phyloP scores from a whole-genome alignment of 2,888 invertebrate genomes.

The Campaea margaritaria region DNA sequence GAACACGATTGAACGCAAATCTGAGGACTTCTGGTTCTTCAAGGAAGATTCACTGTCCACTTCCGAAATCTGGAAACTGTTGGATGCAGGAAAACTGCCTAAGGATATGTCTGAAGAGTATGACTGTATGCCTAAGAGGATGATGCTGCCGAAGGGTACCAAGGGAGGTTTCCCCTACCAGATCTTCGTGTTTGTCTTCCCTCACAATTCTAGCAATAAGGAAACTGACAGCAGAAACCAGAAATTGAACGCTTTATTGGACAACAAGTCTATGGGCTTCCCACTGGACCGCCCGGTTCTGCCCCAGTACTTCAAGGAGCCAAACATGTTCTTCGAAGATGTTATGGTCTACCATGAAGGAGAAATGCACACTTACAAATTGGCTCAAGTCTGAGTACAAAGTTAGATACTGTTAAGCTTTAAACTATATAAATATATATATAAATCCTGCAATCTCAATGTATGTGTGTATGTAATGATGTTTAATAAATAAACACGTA shows the following conservation, averaged over 20 bases:
- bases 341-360: slow-evolving; percentile 82
- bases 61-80: slow-evolving; percentile 84
- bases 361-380: slow-evolving; percentile 61
- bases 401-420: slow-evolving; percentile 9
- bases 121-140: slow-evolving; percentile 87
- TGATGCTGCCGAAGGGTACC: slow-evolving; percentile 90
- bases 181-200: slow-evolving; percentile 87
- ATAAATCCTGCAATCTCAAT: not conserved
- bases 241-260: slow-evolving; percentile 52
- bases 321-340: slow-evolving; percentile 87
- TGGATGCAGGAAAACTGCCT: slow-evolving; percentile 82
- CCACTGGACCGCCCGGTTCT: slow-evolving; percentile 84
- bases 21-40: slow-evolving; percentile 87
- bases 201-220: slow-evolving; percentile 74
- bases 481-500: slow-evolving; percentile 27
- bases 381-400: slow-evolving; percentile 32
- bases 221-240: slow-evolving; percentile 43
- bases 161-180: slow-evolving; percentile 88
- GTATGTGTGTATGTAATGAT: slow-evolving; percentile 14
- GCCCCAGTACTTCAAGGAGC: slow-evolving; percentile 72
- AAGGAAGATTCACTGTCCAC: slow-evolving; percentile 87
- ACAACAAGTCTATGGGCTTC: slow-evolving; percentile 83
- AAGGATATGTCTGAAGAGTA: slow-evolving; percentile 81
- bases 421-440: slow-evolving; percentile 1
- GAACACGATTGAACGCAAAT: slow-evolving; percentile 87